phyloP scores from a whole-genome alignment of 2,888 invertebrate species.

The Leptinotarsa rubiginosa region DNA sequence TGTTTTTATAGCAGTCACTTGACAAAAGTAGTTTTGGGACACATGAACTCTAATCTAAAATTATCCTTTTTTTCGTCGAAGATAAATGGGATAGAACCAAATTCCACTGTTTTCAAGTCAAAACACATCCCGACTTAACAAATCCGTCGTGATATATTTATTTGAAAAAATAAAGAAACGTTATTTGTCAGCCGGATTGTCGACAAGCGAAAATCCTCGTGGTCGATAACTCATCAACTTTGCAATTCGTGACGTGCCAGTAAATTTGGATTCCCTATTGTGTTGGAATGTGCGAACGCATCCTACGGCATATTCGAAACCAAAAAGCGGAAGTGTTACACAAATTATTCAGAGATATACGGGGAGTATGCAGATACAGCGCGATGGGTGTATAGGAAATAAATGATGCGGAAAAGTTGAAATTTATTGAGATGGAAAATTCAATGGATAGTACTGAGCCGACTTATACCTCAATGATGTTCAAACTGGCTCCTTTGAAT shows the following conservation, averaged over 20 bases:
- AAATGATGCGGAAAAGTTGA: neutral
- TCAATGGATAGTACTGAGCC: too few species aligned
- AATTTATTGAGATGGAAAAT: too few species aligned
- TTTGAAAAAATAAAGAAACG: neutral
- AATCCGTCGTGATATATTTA: neutral
- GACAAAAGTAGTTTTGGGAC: too few species aligned
- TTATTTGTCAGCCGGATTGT: neutral
- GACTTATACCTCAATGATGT: too few species aligned
- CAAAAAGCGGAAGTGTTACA: neutral
- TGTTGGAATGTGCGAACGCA: neutral
- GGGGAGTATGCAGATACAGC: neutral
- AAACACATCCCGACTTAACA: neutral
- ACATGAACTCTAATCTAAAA: too few species aligned
- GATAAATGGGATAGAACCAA: neutral
- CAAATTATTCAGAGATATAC: neutral
- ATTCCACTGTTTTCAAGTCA: neutral
- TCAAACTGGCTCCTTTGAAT: too few species aligned
- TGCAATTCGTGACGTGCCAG: neutral
- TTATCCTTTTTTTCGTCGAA: neutral
- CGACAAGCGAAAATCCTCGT: neutral
- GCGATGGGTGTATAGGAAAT: neutral
- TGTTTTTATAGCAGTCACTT: too few species aligned
- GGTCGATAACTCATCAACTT: neutral
- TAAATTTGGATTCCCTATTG: conserved; percentile 2
- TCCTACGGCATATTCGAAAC: neutral